These are phyloP conservation scores for Pluvianellus socialis DNA, from an alignment of 2,113 vertebrate species.

Conservation along the genomic window DNA sequence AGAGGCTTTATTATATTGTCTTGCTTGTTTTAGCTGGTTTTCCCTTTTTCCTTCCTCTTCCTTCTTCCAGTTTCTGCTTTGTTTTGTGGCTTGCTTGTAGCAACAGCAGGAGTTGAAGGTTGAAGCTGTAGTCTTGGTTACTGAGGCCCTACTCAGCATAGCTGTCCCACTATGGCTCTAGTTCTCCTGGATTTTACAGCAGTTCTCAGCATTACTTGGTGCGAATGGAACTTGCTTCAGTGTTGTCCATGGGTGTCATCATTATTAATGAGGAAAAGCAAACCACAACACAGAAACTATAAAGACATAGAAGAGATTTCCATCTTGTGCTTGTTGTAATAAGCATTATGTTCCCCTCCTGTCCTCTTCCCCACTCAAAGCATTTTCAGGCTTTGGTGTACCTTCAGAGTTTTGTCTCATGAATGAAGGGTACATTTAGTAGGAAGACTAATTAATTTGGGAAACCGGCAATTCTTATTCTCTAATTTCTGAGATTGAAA, in stretches of 20 bases:
- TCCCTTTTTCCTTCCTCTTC: neutral
- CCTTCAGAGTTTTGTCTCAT: neutral
- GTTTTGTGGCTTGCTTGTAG: neutral
- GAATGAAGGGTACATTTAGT: neutral
- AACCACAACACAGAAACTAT: neutral
- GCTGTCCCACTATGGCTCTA: neutral
- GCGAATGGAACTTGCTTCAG: neutral
- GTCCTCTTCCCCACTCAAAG: neutral
- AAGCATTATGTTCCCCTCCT: neutral
- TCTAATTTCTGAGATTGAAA: neutral
- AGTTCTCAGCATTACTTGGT: neutral
- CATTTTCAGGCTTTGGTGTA: neutral
- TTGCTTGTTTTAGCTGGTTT: neutral
- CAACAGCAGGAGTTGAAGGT: neutral
- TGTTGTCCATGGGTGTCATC: neutral
- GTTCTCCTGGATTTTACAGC: neutral
- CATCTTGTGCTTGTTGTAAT: neutral
- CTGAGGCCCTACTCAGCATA: neutral
- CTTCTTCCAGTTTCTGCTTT: neutral
- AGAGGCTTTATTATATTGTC: neutral
- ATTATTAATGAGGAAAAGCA: neutral
- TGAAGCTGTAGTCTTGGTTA: neutral
- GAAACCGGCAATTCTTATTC: neutral
- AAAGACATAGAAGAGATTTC: neutral
- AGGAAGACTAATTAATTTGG: neutral